Conservation (phyloP, 2,797 vertebrate species). For the Simalia tracyae region DNA sequence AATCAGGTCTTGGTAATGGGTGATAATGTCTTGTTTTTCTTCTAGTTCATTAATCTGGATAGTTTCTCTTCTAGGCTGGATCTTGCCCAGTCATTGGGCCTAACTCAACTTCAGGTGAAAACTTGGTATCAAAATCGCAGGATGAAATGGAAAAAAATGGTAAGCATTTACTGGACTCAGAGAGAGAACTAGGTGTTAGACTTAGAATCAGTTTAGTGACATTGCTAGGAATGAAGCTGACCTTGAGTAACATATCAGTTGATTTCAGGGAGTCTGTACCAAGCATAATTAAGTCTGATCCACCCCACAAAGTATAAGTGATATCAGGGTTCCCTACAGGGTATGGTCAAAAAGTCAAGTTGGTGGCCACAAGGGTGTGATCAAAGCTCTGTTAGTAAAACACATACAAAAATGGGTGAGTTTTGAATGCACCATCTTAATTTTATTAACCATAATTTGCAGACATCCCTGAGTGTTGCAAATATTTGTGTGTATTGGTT, state of each 20-base stretch:
- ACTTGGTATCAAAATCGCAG: slow-evolving; percentile 99
- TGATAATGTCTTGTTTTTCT: neutral
- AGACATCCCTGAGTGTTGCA: neutral
- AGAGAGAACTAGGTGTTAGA: neutral
- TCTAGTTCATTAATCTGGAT: slow-evolving; percentile 28
- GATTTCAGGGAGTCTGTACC: neutral
- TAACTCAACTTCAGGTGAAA: slow-evolving; percentile 98
- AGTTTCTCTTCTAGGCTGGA: slow-evolving; percentile 82
- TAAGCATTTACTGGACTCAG: slow-evolving; percentile 64
- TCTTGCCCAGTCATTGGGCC: slow-evolving; percentile 92
- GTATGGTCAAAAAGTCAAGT: neutral
- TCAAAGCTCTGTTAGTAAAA: neutral
- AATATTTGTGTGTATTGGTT: neutral
- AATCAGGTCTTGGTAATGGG: neutral
- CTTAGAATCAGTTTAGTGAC: neutral
- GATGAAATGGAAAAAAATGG: slow-evolving; percentile 99
- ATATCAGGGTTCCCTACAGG: neutral
- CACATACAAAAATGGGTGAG: neutral
- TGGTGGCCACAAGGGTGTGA: neutral
- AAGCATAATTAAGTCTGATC: neutral
- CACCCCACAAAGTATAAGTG: neutral
- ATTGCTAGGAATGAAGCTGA: neutral
- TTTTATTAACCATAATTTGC: neutral
- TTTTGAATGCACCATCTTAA: neutral
- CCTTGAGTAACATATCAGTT: neutral